phyloP scores from a whole-genome alignment of 2,797 vertebrate species.

The Pempheris klunzingeri region DNA sequence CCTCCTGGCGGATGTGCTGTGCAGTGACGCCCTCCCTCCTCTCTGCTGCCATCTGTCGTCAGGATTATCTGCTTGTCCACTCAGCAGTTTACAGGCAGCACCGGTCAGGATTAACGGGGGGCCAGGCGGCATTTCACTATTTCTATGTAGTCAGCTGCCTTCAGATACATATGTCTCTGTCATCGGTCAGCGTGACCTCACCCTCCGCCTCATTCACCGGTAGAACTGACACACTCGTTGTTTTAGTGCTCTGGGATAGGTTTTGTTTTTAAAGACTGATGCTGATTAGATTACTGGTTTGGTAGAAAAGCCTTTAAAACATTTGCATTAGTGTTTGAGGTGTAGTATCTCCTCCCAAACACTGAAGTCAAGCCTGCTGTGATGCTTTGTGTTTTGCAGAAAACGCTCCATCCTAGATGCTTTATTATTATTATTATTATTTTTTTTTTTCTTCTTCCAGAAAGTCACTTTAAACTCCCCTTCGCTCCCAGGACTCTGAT shows the following conservation, averaged over 20 bases:
- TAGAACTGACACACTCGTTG: not conserved
- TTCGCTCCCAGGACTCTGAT: not conserved
- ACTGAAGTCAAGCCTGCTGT: not conserved
- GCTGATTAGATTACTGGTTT: not conserved
- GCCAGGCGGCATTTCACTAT: conserved; percentile 6
- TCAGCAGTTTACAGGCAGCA: conserved; percentile 45
- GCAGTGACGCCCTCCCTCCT: conserved; percentile 24
- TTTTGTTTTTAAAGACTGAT: not conserved
- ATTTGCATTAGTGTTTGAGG: not conserved
- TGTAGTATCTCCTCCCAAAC: not conserved
- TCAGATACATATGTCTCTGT: not conserved
- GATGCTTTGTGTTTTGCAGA: not conserved
- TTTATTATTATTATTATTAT: too few relatives aligned
- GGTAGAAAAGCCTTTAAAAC: conserved; percentile 1
- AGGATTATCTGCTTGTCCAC: conserved; percentile 47
- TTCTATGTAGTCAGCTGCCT: not conserved
- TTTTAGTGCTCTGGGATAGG: not conserved
- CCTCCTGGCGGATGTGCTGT: conserved; percentile 8
- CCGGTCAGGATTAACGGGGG: conserved; percentile 18
- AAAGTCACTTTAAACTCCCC: not conserved
- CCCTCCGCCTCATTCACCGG: not conserved
- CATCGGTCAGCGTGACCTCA: conserved; percentile 5
- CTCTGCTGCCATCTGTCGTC: conserved; percentile 62
- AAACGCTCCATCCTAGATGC: not conserved
- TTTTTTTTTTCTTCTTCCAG: too few relatives aligned